phyloP scores from a whole-genome alignment of 1,140 invertebrate genomes.

The Hycleus phaleratus region DNA sequence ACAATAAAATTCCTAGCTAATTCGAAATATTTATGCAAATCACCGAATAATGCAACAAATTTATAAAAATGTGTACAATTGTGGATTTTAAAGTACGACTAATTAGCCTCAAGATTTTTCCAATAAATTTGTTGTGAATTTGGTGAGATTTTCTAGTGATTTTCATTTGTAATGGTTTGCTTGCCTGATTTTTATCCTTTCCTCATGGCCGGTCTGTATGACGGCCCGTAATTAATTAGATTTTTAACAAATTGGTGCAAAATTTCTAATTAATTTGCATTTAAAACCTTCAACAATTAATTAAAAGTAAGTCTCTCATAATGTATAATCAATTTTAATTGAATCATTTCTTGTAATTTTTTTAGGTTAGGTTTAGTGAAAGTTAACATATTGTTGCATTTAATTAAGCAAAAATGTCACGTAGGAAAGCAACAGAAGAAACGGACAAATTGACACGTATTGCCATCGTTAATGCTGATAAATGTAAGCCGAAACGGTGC shows the following conservation, averaged over 20 bases:
- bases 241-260: no score
- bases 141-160: neutral
- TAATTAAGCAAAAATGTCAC: slow-evolving; percentile 53
- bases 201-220: slow-evolving; percentile 16
- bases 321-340: no score
- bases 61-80: no score
- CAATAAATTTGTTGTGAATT: no score
- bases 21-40: no score
- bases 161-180: neutral
- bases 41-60: no score
- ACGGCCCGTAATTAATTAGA: neutral
- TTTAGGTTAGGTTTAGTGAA: slow-evolving; percentile 1
- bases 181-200: slow-evolving; percentile 1
- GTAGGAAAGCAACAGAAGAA: slow-evolving; percentile 68
- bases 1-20: no score
- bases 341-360: slow-evolving; percentile 27
- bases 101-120: no score
- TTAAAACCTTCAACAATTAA: no score
- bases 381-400: slow-evolving; percentile 13
- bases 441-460: slow-evolving; percentile 91
- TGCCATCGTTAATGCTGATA: slow-evolving; percentile 96
- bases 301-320: no score
- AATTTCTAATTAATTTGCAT: no score
- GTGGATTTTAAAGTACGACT: no score
- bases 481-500: slow-evolving; percentile 99